These are phyloP conservation scores for Siniperca chuatsi DNA, from an alignment of 2,113 vertebrate species.

Conservation along the genomic window DNA sequence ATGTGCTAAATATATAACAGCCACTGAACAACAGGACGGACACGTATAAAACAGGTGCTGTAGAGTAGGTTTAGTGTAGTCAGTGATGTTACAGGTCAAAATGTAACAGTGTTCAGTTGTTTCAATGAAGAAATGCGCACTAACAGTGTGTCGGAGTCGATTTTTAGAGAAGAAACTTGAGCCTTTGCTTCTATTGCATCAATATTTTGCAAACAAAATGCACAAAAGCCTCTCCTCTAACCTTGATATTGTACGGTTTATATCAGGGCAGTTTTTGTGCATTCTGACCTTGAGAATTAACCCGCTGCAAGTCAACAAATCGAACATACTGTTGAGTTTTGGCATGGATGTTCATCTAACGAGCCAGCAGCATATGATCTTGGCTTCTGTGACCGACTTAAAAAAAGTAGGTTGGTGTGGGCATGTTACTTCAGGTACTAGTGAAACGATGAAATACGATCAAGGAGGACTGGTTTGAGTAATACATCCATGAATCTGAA, in stretches of 20 bases:
- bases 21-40: background rate
- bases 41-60: conserved; percentile 27
- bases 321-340: background rate
- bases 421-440: background rate
- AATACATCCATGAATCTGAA: background rate
- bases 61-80: background rate
- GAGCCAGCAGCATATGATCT: background rate
- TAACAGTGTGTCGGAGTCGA: too few species aligned
- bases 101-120: background rate
- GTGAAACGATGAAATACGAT: background rate
- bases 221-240: background rate
- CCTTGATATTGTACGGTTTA: background rate
- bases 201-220: background rate
- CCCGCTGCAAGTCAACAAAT: background rate
- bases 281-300: background rate
- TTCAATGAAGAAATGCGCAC: background rate
- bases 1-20: conserved; percentile 14
- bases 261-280: background rate
- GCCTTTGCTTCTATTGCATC: background rate
- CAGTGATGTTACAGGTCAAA: background rate
- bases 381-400: background rate
- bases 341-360: too few species aligned
- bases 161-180: background rate
- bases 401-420: background rate
- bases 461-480: background rate